Conservation (phyloP, 2,888 invertebrate species). For the Drosophila mercatorum region DNA sequence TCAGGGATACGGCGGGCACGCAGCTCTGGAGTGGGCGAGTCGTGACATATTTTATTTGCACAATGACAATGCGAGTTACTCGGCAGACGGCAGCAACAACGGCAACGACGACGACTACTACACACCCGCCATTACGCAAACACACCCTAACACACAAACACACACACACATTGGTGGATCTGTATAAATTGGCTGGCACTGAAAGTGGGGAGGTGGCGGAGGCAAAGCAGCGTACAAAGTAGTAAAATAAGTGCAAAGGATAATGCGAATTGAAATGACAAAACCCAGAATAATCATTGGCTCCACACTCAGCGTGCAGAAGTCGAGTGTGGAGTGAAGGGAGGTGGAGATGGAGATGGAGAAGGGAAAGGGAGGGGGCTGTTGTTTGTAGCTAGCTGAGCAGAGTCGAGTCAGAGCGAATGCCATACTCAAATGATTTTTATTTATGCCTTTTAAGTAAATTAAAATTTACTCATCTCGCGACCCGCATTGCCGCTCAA, state of each 20-base stretch:
- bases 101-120: conserved; percentile 32
- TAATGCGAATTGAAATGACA: conserved; percentile 83
- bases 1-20: conserved; percentile 31
- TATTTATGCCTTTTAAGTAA: conserved; percentile 78
- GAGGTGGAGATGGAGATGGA: too few relatives aligned
- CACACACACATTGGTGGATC: conserved; percentile 31
- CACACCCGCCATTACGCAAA: conserved; percentile 75
- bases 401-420: not conserved
- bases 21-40: conserved; percentile 66
- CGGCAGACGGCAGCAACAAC: conserved; percentile 49
- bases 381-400: conserved; percentile 3
- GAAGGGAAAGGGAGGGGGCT: not conserved
- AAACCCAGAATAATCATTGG: conserved; percentile 82
- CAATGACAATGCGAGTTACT: conserved; percentile 81
- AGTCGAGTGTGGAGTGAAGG: not conserved
- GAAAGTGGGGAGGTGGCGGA: not conserved
- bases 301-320: conserved; percentile 56
- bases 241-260: conserved; percentile 81
- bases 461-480: conserved; percentile 74
- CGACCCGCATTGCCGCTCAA: conserved; percentile 29
- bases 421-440: conserved; percentile 44
- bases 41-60: conserved; percentile 83
- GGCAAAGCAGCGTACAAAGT: conserved; percentile 60
- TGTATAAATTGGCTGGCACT: conserved; percentile 36
- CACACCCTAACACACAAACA: conserved; percentile 60